Base-by-base conservation (phyloP, 2,888 invertebrate genomes). In the Chrysolina americana region DNA sequence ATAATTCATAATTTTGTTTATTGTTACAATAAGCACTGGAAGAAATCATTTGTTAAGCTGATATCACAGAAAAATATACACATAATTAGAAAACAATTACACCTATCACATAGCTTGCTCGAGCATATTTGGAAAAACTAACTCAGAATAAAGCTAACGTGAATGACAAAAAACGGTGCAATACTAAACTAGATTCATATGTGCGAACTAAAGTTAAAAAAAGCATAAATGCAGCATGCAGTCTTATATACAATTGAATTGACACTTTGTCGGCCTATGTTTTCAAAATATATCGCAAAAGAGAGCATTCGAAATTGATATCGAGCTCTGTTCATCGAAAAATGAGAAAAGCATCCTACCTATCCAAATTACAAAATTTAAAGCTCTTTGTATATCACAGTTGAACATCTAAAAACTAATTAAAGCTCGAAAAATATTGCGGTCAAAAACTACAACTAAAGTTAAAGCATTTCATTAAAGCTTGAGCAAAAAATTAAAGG, bases 201-300 rank as follows among this genome's bases (percentile, higher is more conserved):
- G 75, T 78, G 74, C 78, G 41, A 68, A 71, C 76, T 78, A 79
- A 76, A 77, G 41, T n/a, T 19, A 68, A 53, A n/a, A n/a, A n/a
- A 44, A 59, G 53, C 65, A 73, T 68, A 66, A 65, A 74, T 73
- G 75, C 65, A 71, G 69, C 69, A 74, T 79, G 80, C 79, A 78
- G 71, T 81, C 80, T 81, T 87, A 86, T 87, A 77, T 87, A 87
- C 85, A 87, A 81, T 76, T 74, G 82, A 85, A 88, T 88, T 88
- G 88, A 87, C 88, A 88, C 88, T 85, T 86, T 83, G 74, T 87
- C 87, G 87, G 87, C 87, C 86, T 85, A 86, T 83, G 75, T 76
- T 76, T 79, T 77, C 73, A 73, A 72, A 77, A 78, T 74, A 59
- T 65, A 71, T 74, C 65, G 73, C 73, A 75, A 73, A 72, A 70